phyloP scores from a whole-genome alignment of 1,140 invertebrate species.

The Drosophila tsacasi region DNA sequence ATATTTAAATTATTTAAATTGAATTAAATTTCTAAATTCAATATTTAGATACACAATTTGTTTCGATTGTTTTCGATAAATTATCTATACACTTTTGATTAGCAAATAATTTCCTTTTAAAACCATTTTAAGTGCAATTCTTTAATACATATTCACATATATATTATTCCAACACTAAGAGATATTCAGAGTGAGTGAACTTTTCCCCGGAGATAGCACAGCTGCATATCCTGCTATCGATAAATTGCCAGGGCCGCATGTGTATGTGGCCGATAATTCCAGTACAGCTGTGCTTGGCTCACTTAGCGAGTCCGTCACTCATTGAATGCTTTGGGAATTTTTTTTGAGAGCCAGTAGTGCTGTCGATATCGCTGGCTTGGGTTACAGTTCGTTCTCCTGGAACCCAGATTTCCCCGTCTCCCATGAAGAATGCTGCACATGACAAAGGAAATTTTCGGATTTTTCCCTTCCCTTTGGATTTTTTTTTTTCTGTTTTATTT shows the following conservation, averaged over 20 bases:
- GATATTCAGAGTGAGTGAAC: not conserved
- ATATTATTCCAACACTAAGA: not conserved
- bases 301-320: conserved; percentile 32
- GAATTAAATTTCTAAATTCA: not conserved
- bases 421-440: conserved; percentile 29
- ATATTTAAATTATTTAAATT: too few species aligned
- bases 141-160: not conserved
- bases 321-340: conserved; percentile 43
- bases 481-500: conserved; percentile 6
- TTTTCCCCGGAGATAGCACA: not conserved
- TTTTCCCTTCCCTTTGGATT: conserved; percentile 13
- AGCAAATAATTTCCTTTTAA: not conserved
- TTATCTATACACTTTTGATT: not conserved
- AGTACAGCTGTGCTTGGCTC: conserved; percentile 34
- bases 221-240: conserved; percentile 27
- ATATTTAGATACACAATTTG: not conserved
- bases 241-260: conserved; percentile 3
- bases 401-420: conserved; percentile 3
- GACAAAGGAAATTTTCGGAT: conserved; percentile 59
- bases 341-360: conserved; percentile 39
- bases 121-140: not conserved
- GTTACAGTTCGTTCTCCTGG: conserved; percentile 18
- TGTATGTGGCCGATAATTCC: not conserved
- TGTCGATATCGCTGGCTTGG: conserved; percentile 28
- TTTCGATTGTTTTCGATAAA: not conserved